Base-by-base conservation (phyloP, 2,113 vertebrate genomes). In the Pseudopodoces humilis region DNA sequence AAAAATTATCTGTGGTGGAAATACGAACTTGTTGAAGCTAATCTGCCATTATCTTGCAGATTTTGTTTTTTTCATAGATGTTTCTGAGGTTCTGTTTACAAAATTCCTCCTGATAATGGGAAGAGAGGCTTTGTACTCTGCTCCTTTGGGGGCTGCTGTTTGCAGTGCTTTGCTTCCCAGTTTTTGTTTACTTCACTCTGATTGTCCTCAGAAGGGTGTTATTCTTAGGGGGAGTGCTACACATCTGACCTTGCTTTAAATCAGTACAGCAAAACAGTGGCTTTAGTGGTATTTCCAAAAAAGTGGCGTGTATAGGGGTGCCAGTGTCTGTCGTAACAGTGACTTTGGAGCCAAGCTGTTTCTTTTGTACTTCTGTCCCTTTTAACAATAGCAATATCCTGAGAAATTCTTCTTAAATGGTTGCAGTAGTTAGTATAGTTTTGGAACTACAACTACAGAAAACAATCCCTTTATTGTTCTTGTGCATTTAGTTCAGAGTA, bases 271-370 rank as follows among this genome's bases (percentile, higher is more conserved):
- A 11, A 46, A 68, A 16, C 28, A 28, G 52, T 84, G 43, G 7
- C 20, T 84, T 62, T 44, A 56, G 24, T 37, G 22, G 5, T 24
- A 50, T 46, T 72, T 18, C 11, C 44, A 55, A 33, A 79, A 33
- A 3, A 69, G 8, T 62, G 5, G 4, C 4, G 1, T 7, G 1
- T 41, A 4, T 8, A 28, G 18, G 13, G 21, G 6, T 41, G 64
- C 27, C 27, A 23, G 0, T 43, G 19, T 27, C 39, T 93, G 33
- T 68, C 55, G 21, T 35, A 60, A 24, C 13, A 63, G 58, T 56
- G 14, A 41, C 13, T 27, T 69, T 25, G 20, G 23, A 91, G 27
- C 9, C 1, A 2, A 71, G 31, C 3, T 12, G 43, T n/a, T 84
- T 53, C 20, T 37, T 79, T 75, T 80, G 17, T 67, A 8, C 7